A percentile compares a stretch with the other conserved stretches of the same genome.
phyloP scores from a whole-genome alignment of 2,888 invertebrate genomes.

The Teinopalpus imperialis region DNA sequence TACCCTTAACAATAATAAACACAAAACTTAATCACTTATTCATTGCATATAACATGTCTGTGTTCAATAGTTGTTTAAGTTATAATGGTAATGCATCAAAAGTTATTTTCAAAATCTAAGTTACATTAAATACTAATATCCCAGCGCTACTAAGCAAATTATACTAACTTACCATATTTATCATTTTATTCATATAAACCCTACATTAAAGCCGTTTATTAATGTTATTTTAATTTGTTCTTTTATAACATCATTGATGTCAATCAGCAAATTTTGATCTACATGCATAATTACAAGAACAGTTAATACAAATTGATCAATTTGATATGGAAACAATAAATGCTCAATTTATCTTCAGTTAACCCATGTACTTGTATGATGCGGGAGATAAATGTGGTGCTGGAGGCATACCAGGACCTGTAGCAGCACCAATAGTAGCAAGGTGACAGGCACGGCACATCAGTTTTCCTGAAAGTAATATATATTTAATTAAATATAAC shows the following conservation, averaged over 20 bases:
- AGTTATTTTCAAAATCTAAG: not conserved
- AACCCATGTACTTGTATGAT: conserved; percentile 93
- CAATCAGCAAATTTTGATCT: not conserved
- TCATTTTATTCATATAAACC: conserved; percentile 13
- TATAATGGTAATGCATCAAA: not conserved
- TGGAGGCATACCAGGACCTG: conserved; percentile 87
- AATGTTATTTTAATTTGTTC: conserved; percentile 6
- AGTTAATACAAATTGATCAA: no score
- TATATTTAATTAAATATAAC: not conserved
- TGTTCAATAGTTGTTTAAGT: conserved; percentile 4
- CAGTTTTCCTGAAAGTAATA: conserved; percentile 85
- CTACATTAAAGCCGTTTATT: conserved; percentile 23
- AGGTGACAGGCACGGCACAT: conserved; percentile 97
- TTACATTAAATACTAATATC: not conserved
- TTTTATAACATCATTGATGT: not conserved
- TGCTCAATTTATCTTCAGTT: conserved; percentile 41
- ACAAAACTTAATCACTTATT: not conserved
- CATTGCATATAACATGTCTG: not conserved
- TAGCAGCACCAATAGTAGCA: conserved; percentile 85
- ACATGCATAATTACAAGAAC: no score
- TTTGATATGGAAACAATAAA: not conserved
- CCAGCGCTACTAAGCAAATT: not conserved
- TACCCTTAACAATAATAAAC: conserved; percentile 13
- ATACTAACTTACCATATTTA: conserved; percentile 8
- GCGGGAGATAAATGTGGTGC: conserved; percentile 91